A percentile compares a stretch with the other conserved stretches of the same genome.
Evolutionary conservation across 2,888 invertebrate species (phyloP).

Genomic region (Mactromeris polynyma): DNA sequence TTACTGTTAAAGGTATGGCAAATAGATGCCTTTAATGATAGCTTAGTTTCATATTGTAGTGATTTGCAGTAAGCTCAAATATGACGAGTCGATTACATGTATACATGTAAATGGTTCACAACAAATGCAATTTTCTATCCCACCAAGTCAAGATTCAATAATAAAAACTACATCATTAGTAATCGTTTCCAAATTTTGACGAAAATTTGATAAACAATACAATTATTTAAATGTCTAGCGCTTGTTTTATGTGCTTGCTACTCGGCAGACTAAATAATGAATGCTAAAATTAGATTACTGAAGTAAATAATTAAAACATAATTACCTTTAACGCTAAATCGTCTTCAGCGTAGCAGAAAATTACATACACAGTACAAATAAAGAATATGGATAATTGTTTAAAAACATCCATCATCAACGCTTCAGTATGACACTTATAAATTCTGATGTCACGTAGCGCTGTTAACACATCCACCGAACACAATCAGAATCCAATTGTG

Average conservation of each 20-base stretch:
- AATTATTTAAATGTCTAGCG: too few species aligned
- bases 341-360: background rate
- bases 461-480: background rate
- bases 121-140: too few species aligned
- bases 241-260: background rate
- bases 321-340: background rate
- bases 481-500: background rate
- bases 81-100: too few species aligned
- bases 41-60: too few species aligned
- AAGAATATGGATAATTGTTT: background rate
- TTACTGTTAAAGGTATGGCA: too few species aligned
- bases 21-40: too few species aligned
- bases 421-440: background rate
- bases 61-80: too few species aligned
- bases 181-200: too few species aligned
- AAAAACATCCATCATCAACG: background rate
- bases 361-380: background rate
- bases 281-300: background rate
- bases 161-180: too few species aligned
- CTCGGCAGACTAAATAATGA: background rate
- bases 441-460: background rate
- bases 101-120: too few species aligned
- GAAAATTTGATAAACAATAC: background rate
- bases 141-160: too few species aligned
- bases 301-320: background rate